These are phyloP conservation scores for Stichopus horrens DNA, from an alignment of 53 echinoderm and acorn worm genomes.

Conservation along the genomic window DNA sequence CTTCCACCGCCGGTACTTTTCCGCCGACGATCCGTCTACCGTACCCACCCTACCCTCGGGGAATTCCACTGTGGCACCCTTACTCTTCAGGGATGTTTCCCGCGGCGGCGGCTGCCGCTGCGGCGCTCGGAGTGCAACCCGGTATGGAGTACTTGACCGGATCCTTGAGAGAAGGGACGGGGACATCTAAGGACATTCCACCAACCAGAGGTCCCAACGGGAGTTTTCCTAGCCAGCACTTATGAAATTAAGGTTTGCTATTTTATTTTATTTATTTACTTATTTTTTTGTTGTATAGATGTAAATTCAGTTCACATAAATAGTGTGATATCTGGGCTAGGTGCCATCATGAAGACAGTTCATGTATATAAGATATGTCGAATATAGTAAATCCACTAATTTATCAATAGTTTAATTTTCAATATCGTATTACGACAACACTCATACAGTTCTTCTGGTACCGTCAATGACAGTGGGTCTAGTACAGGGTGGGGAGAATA, in stretches of 20 bases:
- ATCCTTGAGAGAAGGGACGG: conserved; percentile 50
- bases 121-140: conserved; percentile 82
- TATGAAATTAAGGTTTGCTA: conserved; percentile 27
- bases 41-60: conserved; percentile 89
- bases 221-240: conserved; percentile 66
- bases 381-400: no score
- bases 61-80: conserved; percentile 92
- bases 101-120: conserved; percentile 51
- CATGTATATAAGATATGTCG: no score
- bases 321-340: no score
- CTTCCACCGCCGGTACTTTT: conserved; percentile 56
- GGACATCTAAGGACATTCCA: conserved; percentile 34
- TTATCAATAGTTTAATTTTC: no score
- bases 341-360: no score
- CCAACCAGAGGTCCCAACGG: conserved; percentile 76
- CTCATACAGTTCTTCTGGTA: no score
- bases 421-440: no score
- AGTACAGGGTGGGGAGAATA: no score
- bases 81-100: conserved; percentile 91
- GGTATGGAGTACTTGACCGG: conserved; percentile 76
- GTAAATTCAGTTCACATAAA: no score
- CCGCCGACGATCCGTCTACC: conserved; percentile 84
- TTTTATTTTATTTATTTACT: background rate
- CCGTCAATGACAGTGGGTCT: no score
- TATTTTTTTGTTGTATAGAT: no score